A percentile compares a stretch with the other conserved stretches of the same genome.
phyloP scores from a whole-genome alignment of 30 jellyfish, hydroid and myxozoan species.

The Hydractinia symbiolongicarpus region DNA sequence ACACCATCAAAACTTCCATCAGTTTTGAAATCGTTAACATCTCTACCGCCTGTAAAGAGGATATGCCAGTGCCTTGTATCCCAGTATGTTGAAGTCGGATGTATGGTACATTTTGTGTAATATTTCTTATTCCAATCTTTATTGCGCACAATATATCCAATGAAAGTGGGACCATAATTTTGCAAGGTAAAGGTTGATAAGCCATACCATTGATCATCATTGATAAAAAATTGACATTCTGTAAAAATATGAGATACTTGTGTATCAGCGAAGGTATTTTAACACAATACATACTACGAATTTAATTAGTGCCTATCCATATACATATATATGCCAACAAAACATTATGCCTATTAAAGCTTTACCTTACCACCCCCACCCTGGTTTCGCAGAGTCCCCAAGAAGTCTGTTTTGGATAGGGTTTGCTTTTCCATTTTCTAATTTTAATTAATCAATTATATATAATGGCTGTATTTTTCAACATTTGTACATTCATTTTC shows the following conservation, averaged over 20 bases:
- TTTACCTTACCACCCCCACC: no score
- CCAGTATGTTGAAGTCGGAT: not conserved
- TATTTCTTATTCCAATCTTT: not conserved
- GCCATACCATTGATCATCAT: conserved; percentile 9
- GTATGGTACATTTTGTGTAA: not conserved
- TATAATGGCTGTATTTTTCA: no score
- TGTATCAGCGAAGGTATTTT: no score
- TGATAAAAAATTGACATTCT: not conserved
- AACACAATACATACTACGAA: no score
- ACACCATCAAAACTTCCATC: not conserved
- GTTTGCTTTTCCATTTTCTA: no score
- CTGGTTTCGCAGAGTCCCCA: no score
- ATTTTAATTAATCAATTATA: no score
- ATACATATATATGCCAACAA: no score
- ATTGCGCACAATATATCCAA: conserved; percentile 2
- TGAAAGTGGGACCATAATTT: conserved; percentile 9
- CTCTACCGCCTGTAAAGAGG: conserved; percentile 1
- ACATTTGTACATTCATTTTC: no score
- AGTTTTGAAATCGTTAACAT: not conserved
- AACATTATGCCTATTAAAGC: no score
- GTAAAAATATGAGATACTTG: not conserved
- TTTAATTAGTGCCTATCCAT: no score
- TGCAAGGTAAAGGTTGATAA: not conserved
- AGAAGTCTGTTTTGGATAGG: no score
- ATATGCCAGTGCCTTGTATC: not conserved